A percentile compares a stretch with the other conserved stretches of the same genome.
Evolutionary conservation across 2,888 invertebrate species (phyloP).

Genomic region (Microplitis deprimator): DNA sequence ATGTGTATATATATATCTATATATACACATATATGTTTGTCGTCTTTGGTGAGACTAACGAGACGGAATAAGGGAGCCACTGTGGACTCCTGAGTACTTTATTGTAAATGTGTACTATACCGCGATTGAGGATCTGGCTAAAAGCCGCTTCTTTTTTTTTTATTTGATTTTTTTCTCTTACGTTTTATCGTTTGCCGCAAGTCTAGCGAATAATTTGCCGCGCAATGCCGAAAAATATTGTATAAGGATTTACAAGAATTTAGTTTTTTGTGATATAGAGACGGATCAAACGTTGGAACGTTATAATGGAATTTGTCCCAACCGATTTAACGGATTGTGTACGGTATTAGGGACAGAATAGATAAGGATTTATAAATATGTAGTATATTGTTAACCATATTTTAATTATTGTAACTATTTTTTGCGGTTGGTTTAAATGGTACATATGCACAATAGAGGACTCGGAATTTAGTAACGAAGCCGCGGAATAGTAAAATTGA

Average conservation of each 20-base stretch:
- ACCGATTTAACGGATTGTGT: constrained; percentile 30
- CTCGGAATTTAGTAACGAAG: too few species aligned
- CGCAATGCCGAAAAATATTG: constrained; percentile 29
- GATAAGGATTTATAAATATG: neutral
- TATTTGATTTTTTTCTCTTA: constrained; percentile 10
- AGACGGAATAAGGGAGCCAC: constrained; percentile 55
- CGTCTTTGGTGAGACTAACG: constrained; percentile 51
- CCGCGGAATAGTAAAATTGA: too few species aligned
- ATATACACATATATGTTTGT: neutral
- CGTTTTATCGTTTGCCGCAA: constrained; percentile 41
- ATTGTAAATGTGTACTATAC: constrained; percentile 46
- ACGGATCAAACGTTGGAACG: constrained; percentile 20
- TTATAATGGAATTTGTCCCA: constrained; percentile 36
- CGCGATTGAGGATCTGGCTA: constrained; percentile 44
- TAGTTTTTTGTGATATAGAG: neutral
- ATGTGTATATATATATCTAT: neutral
- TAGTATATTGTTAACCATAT: too few species aligned
- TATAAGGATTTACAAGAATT: neutral
- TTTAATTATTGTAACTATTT: too few species aligned
- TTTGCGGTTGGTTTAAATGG: too few species aligned
- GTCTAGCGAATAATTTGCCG: constrained; percentile 45
- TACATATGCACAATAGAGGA: too few species aligned
- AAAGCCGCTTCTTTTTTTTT: constrained; percentile 42
- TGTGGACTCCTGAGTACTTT: constrained; percentile 45
- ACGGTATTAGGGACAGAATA: neutral